These are phyloP conservation scores for mouse (Mus musculus) DNA, from an alignment of 2,113 vertebrate genomes.

Conservation along the genomic window DNA sequence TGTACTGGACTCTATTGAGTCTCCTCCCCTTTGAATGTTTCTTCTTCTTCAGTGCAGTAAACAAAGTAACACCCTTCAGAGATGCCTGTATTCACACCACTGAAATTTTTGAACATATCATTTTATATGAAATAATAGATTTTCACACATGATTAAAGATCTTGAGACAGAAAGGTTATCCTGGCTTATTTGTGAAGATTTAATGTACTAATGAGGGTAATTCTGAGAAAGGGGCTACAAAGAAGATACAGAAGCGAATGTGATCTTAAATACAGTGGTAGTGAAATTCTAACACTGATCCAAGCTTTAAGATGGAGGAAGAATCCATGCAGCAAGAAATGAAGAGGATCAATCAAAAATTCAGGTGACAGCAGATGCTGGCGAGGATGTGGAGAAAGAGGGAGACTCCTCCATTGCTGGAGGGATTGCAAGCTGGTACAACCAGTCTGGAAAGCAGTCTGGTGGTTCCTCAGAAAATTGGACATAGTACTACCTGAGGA, in stretches of 20 bases:
- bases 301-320: conserved; percentile 9
- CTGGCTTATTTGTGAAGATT: not conserved
- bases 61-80: not conserved
- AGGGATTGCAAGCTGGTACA: too few relatives aligned
- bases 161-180: not conserved
- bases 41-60: not conserved
- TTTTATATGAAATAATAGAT: not conserved
- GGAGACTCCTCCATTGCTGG: too few relatives aligned
- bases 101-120: not conserved
- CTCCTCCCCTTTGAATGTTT: not conserved
- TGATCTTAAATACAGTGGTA: not conserved
- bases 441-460: too few relatives aligned
- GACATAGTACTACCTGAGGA: too few relatives aligned
- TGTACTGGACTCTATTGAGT: not conserved
- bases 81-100: not conserved
- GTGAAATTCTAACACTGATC: not conserved
- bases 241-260: not conserved
- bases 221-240: not conserved
- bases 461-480: too few relatives aligned
- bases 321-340: not conserved
- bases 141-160: not conserved
- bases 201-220: not conserved
- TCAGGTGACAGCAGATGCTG: too few relatives aligned
- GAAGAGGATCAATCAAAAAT: too few relatives aligned
- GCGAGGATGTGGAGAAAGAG: too few relatives aligned